Evolutionary conservation across 2,113 vertebrate species (phyloP).

Genomic region (Spizaetus ornatus): DNA sequence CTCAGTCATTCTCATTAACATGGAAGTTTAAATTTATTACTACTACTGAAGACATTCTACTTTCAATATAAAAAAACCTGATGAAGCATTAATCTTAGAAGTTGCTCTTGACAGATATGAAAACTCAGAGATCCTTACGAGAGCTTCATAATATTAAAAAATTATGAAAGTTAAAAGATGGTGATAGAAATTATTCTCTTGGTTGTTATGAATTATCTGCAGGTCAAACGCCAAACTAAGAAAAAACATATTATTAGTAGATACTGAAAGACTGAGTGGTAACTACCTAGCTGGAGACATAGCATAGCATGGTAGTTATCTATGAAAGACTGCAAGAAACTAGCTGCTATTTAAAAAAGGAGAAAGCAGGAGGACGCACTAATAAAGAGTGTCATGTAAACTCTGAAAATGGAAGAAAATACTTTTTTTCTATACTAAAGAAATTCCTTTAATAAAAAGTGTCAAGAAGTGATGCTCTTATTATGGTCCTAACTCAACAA

Average conservation of each 20-base stretch:
- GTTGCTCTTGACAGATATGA: neutral
- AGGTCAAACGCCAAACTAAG: neutral
- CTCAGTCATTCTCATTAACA: neutral
- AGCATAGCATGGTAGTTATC: neutral
- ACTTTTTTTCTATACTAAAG: neutral
- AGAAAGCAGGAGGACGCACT: neutral
- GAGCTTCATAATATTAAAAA: neutral
- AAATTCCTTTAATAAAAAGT: neutral
- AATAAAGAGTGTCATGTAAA: neutral
- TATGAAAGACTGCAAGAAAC: neutral
- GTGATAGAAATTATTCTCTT: neutral
- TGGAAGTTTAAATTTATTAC: neutral
- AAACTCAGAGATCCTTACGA: neutral
- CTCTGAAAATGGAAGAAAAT: neutral
- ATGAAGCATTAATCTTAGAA: neutral
- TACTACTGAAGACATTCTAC: neutral
- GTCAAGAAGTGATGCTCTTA: neutral
- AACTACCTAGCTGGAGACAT: neutral
- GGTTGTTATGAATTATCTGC: neutral
- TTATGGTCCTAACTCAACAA: neutral
- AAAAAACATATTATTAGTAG: neutral
- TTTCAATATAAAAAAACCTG: neutral
- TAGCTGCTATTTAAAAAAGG: neutral
- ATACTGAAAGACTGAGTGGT: neutral
- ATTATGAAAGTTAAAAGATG: neutral